Conservation (phyloP, 2,888 invertebrate genomes). For the Tuberolachnus salignus region DNA sequence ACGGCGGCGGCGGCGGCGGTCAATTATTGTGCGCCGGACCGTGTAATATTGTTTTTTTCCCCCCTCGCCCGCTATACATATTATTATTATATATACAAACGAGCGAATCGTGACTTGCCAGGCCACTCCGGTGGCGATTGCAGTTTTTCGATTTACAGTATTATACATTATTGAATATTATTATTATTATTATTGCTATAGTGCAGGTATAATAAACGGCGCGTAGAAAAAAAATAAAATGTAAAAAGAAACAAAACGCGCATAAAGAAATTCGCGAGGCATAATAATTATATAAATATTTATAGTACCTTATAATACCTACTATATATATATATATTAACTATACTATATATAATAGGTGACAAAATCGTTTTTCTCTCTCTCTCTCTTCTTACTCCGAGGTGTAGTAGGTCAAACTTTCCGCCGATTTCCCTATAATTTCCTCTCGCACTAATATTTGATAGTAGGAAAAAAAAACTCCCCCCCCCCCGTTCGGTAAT, state of each 20-base stretch:
- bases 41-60: constrained; percentile 15
- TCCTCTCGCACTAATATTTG: no score
- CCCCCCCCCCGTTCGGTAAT: not conserved
- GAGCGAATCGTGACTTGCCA: constrained; percentile 36
- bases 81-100: not conserved
- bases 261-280: not conserved
- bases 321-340: constrained; percentile 1
- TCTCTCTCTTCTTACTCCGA: not conserved
- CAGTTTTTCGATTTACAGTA: constrained; percentile 17
- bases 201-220: no score
- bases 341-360: not conserved
- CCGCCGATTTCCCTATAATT: not conserved
- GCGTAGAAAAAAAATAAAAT: constrained; percentile 1
- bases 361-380: not conserved
- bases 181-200: not conserved
- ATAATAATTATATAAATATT: no score
- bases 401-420: not conserved
- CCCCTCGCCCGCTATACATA: no score
- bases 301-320: constrained; percentile 1
- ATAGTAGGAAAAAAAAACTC: no score
- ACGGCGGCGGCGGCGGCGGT: constrained; percentile 14
- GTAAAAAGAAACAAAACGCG: no score
- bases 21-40: constrained; percentile 45
- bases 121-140: constrained; percentile 1
- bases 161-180: not conserved